These are phyloP conservation scores for Crossoptilon crossoptilon DNA, from an alignment of 2,797 vertebrate species.

Conservation along the genomic window DNA sequence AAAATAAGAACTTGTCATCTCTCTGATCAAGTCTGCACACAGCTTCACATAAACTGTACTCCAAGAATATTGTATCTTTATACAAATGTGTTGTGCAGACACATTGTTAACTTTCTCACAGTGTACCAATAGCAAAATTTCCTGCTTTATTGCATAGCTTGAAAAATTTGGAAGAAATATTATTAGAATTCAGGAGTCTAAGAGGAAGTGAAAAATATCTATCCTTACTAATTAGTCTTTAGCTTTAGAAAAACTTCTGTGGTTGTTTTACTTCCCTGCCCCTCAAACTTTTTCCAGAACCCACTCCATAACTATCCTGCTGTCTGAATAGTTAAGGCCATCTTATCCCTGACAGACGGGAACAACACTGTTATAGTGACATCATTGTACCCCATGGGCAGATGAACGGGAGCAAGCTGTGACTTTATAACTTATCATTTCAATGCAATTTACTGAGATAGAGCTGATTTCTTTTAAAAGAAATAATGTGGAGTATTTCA, in stretches of 20 bases:
- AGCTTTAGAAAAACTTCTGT: not conserved
- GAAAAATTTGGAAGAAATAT: not conserved
- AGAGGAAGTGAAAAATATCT: not conserved
- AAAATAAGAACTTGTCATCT: not conserved
- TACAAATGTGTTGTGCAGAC: not conserved
- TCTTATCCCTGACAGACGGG: not conserved
- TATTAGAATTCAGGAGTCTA: not conserved
- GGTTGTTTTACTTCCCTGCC: not conserved
- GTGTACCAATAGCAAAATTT: not conserved
- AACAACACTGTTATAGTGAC: not conserved
- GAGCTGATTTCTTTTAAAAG: constrained; percentile 29
- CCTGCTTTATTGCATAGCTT: not conserved
- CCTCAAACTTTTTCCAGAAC: not conserved
- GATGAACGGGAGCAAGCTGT: constrained; percentile 8
- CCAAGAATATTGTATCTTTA: not conserved
- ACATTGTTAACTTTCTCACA: not conserved
- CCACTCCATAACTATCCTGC: not conserved
- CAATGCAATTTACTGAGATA: constrained; percentile 21
- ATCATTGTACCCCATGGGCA: not conserved
- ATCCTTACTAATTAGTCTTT: not conserved
- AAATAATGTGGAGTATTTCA: constrained; percentile 13
- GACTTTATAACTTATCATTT: constrained; percentile 12
- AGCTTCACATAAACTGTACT: not conserved
- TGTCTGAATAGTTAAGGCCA: not conserved
- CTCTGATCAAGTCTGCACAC: not conserved